These are phyloP conservation scores for Phenganax subtilis DNA, from an alignment of 92 coral and sea anemone species.

Conservation along the genomic window DNA sequence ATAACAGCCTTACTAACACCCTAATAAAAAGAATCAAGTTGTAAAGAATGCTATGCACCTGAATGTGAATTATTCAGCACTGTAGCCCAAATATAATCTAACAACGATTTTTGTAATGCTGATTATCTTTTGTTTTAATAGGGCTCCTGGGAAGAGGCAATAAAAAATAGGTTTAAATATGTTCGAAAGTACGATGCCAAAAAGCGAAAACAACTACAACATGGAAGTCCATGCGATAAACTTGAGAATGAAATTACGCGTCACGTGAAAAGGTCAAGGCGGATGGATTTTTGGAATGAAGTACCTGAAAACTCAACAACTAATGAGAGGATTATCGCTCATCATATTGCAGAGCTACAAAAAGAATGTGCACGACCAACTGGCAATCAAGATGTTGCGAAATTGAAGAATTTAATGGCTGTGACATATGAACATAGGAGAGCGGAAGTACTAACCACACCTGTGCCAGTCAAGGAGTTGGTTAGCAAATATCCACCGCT, in stretches of 20 bases:
- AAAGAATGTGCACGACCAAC: constrained; percentile 16
- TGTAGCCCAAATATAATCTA: no score
- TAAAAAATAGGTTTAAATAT: constrained; percentile 17
- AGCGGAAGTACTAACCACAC: not conserved
- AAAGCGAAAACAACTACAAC: not conserved
- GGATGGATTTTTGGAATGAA: constrained; percentile 20
- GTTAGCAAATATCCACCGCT: constrained; percentile 16
- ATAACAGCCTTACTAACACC: no score
- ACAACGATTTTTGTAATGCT: no score
- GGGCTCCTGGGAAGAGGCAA: constrained; percentile 27
- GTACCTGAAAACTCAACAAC: not conserved
- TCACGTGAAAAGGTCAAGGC: not conserved
- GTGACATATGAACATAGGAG: constrained; percentile 14
- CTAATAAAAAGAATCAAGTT: no score
- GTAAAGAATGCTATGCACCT: no score
- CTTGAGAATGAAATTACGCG: not conserved
- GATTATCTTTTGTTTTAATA: not conserved
- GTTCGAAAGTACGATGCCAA: constrained; percentile 29
- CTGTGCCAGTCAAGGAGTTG: not conserved
- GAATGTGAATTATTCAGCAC: no score
- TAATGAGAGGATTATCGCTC: not conserved
- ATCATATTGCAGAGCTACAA: not conserved
- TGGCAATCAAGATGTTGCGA: not conserved
- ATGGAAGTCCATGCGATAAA: not conserved
- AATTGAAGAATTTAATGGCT: constrained; percentile 4